phyloP scores from a whole-genome alignment of 2,113 vertebrate species.

The Parotia lawesii region DNA sequence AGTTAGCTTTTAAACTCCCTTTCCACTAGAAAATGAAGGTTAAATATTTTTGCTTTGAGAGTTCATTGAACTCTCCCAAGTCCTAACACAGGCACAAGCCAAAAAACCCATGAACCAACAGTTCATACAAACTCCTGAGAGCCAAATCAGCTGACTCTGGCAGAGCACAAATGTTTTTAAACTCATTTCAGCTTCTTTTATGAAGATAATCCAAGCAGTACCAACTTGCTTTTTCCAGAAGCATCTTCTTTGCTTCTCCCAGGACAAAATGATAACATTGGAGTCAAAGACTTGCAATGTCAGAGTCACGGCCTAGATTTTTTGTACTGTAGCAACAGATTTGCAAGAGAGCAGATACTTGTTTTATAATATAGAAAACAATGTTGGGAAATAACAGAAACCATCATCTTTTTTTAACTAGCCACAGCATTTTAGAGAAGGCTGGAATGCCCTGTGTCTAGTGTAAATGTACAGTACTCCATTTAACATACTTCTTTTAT shows the following conservation, averaged over 20 bases:
- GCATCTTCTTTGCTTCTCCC: constrained; percentile 29
- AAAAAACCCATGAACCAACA: not conserved
- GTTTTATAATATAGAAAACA: not conserved
- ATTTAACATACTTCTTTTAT: constrained; percentile 5
- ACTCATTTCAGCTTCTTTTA: constrained; percentile 39
- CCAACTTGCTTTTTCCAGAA: constrained; percentile 28
- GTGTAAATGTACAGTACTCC: not conserved
- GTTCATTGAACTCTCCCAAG: constrained; percentile 30
- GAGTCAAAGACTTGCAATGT: not conserved
- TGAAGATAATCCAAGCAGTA: constrained; percentile 52
- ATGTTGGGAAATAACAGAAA: not conserved
- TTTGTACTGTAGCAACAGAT: not conserved
- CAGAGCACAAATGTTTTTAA: constrained; percentile 38
- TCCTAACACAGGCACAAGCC: not conserved
- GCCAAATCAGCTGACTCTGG: constrained; percentile 34
- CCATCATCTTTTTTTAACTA: not conserved
- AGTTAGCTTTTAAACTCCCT: not conserved
- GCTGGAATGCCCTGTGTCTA: not conserved
- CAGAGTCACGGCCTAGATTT: not conserved
- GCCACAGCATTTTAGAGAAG: not conserved
- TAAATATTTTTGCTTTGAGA: constrained; percentile 8
- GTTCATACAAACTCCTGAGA: constrained; percentile 29
- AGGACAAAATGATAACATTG: constrained; percentile 7
- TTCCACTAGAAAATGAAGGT: not conserved
- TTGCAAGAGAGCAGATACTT: not conserved